Conservation (phyloP, 2,113 vertebrate species). For the Porphyrio hochstetteri region DNA sequence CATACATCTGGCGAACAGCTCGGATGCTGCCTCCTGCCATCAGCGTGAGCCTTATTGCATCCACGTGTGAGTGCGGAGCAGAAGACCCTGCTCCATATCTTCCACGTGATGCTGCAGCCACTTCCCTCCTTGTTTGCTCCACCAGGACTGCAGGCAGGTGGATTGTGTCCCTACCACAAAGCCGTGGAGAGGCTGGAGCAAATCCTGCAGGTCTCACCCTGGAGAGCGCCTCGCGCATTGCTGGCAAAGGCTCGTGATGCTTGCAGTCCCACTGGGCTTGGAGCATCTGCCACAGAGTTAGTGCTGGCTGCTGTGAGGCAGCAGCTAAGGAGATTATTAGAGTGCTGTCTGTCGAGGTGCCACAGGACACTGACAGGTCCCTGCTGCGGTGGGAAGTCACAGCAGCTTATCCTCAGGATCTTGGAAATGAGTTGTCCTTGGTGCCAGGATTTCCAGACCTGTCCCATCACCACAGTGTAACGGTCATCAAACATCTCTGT, state of each 20-base stretch:
- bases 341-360: rapidly evolving
- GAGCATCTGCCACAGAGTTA: background rate
- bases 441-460: background rate
- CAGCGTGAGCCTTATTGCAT: background rate
- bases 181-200: rapidly evolving
- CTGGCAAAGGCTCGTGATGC: background rate
- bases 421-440: background rate
- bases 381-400: background rate
- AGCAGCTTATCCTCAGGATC: background rate
- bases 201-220: background rate
- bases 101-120: background rate
- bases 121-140: background rate
- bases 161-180: background rate
- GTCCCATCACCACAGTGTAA: background rate
- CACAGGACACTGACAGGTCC: background rate
- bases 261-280: rapidly evolving
- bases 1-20: background rate
- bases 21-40: background rate
- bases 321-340: background rate
- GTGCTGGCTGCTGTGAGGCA: background rate
- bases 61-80: rapidly evolving
- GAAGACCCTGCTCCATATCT: rapidly evolving
- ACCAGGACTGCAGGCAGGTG: rapidly evolving
- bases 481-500: background rate
- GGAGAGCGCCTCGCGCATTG: rapidly evolving